Evolutionary conservation across 2,797 vertebrate genomes (phyloP).

Genomic region (Hybognathus amarus): DNA sequence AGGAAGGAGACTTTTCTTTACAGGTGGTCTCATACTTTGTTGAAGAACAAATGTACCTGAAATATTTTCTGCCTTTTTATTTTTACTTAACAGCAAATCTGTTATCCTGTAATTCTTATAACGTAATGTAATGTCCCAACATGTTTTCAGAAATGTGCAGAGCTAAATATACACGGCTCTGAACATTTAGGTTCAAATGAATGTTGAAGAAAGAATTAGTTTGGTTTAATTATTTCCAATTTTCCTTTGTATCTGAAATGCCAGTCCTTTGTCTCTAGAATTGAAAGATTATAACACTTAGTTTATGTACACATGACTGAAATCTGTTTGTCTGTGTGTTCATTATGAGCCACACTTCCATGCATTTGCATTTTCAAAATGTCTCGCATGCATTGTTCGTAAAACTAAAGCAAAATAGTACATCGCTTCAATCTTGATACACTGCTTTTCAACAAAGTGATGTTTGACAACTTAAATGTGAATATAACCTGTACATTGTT

Average conservation of each 20-base stretch:
- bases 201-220: slow-evolving; percentile 9
- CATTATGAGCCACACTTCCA: background rate
- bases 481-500: slow-evolving; percentile 42
- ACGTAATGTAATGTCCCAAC: background rate
- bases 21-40: slow-evolving; percentile 37
- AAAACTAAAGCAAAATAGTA: background rate
- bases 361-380: slow-evolving; percentile 17
- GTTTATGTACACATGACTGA: slow-evolving; percentile 10
- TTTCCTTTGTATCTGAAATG: background rate
- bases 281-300: background rate
- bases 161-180: background rate
- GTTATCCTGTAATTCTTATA: background rate
- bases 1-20: slow-evolving; percentile 31
- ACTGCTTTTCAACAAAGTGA: slow-evolving; percentile 11
- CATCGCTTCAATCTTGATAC: background rate
- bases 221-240: slow-evolving; percentile 12
- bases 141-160: slow-evolving; percentile 2
- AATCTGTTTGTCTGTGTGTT: slow-evolving; percentile 29
- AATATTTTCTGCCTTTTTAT: slow-evolving; percentile 6
- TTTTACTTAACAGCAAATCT: slow-evolving; percentile 1
- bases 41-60: slow-evolving; percentile 23
- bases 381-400: background rate
- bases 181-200: background rate
- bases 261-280: background rate
- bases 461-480: slow-evolving; percentile 29